phyloP scores from a whole-genome alignment of 2,888 invertebrate species.

The Drosophila testacea region DNA sequence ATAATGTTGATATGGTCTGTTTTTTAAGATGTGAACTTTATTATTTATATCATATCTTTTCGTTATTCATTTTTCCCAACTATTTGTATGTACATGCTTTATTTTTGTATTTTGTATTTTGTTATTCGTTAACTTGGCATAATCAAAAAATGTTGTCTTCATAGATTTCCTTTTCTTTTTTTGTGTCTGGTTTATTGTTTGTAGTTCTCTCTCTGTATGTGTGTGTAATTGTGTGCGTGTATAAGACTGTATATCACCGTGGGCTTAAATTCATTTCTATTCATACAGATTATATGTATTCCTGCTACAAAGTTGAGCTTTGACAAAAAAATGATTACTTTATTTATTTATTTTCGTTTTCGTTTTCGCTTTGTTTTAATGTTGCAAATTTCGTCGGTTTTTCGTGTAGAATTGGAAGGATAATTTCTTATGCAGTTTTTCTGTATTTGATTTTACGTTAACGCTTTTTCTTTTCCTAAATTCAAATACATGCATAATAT shows the following conservation, averaged over 20 bases:
- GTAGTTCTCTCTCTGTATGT: conserved; percentile 16
- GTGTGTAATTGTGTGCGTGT: conserved; percentile 22
- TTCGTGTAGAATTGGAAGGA: conserved; percentile 66
- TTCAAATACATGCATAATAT: conserved; percentile 37
- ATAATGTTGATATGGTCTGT: conserved; percentile 74
- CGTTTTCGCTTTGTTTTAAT: conserved; percentile 4
- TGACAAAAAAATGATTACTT: conserved; percentile 24
- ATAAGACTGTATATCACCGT: conserved; percentile 64
- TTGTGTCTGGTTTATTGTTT: conserved; percentile 34
- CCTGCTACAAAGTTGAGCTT: conserved; percentile 38
- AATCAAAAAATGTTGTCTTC: conserved; percentile 22
- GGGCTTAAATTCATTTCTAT: conserved; percentile 71
- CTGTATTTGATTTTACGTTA: conserved; percentile 53
- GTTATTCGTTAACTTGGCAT: conserved; percentile 23
- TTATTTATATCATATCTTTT: conserved; percentile 19
- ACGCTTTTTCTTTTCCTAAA: conserved; percentile 22
- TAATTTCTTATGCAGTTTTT: conserved; percentile 61
- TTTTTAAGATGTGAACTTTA: conserved; percentile 59
- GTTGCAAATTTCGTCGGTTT: conserved; percentile 28
- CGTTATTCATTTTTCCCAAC: conserved; percentile 12
- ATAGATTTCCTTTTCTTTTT: no score
- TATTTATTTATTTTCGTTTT: conserved; percentile 7
- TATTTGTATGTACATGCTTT: conserved; percentile 49
- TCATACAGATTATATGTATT: conserved; percentile 42
- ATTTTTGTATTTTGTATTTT: not conserved